Conservation (phyloP, 2,888 invertebrate species). For the Himalopsyche japonica region DNA sequence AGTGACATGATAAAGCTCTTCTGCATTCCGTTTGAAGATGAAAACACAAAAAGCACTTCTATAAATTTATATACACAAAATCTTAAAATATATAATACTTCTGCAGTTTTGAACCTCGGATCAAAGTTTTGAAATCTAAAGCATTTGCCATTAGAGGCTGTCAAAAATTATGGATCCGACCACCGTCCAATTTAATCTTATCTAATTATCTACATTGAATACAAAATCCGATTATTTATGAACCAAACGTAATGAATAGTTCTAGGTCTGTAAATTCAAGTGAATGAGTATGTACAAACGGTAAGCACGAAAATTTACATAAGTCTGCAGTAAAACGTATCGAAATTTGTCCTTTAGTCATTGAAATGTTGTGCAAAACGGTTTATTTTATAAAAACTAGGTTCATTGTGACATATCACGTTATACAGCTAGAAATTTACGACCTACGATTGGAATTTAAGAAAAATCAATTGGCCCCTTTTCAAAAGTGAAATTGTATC, state of each 20-base stretch:
- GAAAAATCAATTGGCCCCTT: not conserved
- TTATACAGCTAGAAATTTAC: not conserved
- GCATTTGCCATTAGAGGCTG: too few relatives aligned
- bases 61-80: too few relatives aligned
- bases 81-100: too few relatives aligned
- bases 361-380: not conserved
- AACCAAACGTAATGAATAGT: not conserved
- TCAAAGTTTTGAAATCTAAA: too few relatives aligned
- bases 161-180: too few relatives aligned
- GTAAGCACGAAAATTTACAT: not conserved
- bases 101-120: too few relatives aligned
- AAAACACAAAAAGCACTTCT: too few relatives aligned
- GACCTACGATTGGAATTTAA: not conserved
- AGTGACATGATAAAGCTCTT: too few relatives aligned
- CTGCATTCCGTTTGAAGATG: too few relatives aligned
- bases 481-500: not conserved
- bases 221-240: not conserved
- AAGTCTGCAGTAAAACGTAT: not conserved
- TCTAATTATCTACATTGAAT: not conserved
- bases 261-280: not conserved
- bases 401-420: not conserved
- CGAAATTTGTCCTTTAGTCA: not conserved
- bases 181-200: not conserved
- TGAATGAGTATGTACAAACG: not conserved
- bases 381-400: not conserved